Base-by-base conservation (phyloP, 2,797 vertebrate genomes). In the Diplodus sargus region DNA sequence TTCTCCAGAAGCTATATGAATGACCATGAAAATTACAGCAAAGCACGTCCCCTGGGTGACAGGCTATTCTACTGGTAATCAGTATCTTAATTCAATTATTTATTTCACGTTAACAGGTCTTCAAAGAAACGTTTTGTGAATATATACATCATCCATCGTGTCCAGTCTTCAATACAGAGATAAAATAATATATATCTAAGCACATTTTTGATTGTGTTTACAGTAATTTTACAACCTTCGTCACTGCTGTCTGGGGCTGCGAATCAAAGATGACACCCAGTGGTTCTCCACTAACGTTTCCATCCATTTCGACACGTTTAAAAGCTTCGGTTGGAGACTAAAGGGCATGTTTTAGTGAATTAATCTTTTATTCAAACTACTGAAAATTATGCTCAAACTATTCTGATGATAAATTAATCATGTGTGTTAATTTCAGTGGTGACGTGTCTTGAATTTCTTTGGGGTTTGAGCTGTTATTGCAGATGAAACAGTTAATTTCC, bases 1-100 rank as follows among this genome's bases (percentile, higher is more conserved):
- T 30, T 74, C 65, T 67, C n/a, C 28, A 57, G 67, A 71, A 67
- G 60, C 34, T 71, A 64, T 69, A 76, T 65, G 72, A 73, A 71
- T 53, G 20, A 66, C 13, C 28, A 53, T n/a, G 2, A 54, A 81
- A 77, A 84, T 81, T 72, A 85, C 20, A 75, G 43, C 1, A 57
- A 34, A 43, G 59, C 18, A 30, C 5, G 17, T 81, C 59, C 78
- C 70, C 47, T 70, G 48, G 34, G 53, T 45, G 64, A 79, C 67
- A 64, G 9, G 5, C 62, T 54, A 51, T 23, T 57, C 22, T 22
- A 51, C 56, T 22, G 45, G 68, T 17, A 74, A 54, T 45, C 58
- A 68, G 67, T 45, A 76, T 63, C 68, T n/a, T n/a, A 3, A 34
- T 75, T 47, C 34, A 28, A 70, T 64, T 78, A 76, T 74, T 63